phyloP scores from a whole-genome alignment of 2,797 vertebrate species.

The Trematomus bernacchii region DNA sequence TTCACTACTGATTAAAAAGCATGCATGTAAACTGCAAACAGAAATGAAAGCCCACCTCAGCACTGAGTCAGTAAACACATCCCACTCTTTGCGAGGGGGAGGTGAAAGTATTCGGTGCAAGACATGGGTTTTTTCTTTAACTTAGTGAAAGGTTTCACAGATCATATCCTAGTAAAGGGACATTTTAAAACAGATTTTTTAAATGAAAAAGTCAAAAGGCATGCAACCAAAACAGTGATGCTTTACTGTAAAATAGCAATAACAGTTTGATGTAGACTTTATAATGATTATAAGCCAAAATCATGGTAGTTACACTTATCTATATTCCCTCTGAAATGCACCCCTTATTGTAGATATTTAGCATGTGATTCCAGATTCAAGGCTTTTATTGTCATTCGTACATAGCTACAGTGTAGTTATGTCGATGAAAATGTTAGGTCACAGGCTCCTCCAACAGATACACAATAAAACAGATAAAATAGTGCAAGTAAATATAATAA shows the following conservation, averaged over 20 bases:
- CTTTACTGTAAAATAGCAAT: conserved; percentile 42
- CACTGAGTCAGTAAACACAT: conserved; percentile 58
- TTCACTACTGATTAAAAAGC: conserved; percentile 36
- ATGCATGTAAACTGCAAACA: conserved; percentile 42
- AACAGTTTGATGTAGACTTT: conserved; percentile 41
- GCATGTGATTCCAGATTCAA: not conserved
- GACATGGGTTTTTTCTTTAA: conserved; percentile 41
- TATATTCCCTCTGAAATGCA: not conserved
- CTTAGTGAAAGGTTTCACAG: conserved; percentile 33
- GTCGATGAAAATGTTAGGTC: too few relatives aligned
- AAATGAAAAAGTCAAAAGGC: conserved; percentile 42
- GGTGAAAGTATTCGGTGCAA: conserved; percentile 55
- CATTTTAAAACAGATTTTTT: not conserved
- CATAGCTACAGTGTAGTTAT: too few relatives aligned
- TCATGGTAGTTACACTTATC: not conserved
- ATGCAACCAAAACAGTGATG: not conserved
- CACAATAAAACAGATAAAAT: too few relatives aligned
- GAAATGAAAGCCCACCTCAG: conserved; percentile 59
- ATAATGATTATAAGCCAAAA: conserved; percentile 11
- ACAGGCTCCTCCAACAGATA: too few relatives aligned
- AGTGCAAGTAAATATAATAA: too few relatives aligned
- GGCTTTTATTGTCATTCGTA: too few relatives aligned
- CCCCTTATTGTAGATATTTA: not conserved
- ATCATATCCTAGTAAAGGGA: conserved; percentile 14
- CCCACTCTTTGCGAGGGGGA: conserved; percentile 66